Conservation (phyloP, 2,888 invertebrate genomes). For the Hirudinaria manillensis region DNA sequence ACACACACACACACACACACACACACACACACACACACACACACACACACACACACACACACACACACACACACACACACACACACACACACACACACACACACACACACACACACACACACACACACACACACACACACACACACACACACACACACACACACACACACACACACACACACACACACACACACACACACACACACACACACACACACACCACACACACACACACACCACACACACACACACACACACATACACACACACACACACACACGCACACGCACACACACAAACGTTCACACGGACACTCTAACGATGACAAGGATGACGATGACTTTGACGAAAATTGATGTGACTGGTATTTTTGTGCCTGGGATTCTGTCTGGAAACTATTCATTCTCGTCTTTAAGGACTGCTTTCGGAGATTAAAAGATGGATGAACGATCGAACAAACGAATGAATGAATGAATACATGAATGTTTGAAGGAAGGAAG, state of each 20-base stretch:
- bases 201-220: not conserved
- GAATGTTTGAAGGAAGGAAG: too few relatives aligned
- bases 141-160: slow-evolving; percentile 26
- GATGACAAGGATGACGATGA: not conserved
- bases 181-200: slow-evolving; percentile 2
- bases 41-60: slow-evolving; percentile 9
- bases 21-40: not conserved
- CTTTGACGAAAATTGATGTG: too few relatives aligned
- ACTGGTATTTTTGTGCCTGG: too few relatives aligned
- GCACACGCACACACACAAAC: not conserved
- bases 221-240: too few relatives aligned
- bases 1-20: not conserved
- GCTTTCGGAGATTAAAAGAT: too few relatives aligned
- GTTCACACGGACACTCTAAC: not conserved
- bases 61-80: slow-evolving; percentile 28
- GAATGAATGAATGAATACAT: too few relatives aligned
- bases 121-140: slow-evolving; percentile 29
- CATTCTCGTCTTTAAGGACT: too few relatives aligned
- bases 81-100: slow-evolving; percentile 27
- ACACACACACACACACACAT: not conserved
- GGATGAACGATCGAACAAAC: too few relatives aligned
- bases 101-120: slow-evolving; percentile 31
- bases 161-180: slow-evolving; percentile 24
- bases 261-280: not conserved
- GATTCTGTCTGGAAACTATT: too few relatives aligned